A percentile compares a stretch with the other conserved stretches of the same genome.
These are phyloP conservation scores for Acleris sparsana DNA, from an alignment of 2,888 invertebrate genomes.

Conservation along the genomic window DNA sequence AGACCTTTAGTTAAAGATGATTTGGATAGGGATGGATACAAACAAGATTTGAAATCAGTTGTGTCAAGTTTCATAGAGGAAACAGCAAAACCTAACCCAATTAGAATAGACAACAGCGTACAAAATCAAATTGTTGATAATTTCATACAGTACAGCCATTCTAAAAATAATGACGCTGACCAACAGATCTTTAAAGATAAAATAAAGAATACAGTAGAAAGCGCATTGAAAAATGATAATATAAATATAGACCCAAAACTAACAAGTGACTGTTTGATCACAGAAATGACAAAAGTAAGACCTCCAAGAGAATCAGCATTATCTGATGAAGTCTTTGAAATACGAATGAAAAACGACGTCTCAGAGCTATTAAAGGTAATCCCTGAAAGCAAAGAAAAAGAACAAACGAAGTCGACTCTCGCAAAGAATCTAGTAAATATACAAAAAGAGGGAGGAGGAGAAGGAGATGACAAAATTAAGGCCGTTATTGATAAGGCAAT, in stretches of 20 bases:
- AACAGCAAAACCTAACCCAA: conserved; percentile 42
- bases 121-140: conserved; percentile 58
- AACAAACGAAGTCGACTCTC: conserved; percentile 48
- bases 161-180: conserved; percentile 49
- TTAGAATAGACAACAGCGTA: conserved; percentile 44
- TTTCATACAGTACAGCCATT: conserved; percentile 55
- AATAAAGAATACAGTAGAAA: conserved; percentile 49
- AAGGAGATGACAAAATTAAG: conserved; percentile 54
- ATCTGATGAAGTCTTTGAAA: conserved; percentile 46
- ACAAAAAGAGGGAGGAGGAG: conserved; percentile 48
- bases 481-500: conserved; percentile 51
- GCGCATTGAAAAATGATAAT: conserved; percentile 43
- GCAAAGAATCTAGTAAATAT: conserved; percentile 56
- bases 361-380: conserved; percentile 50
- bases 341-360: conserved; percentile 47
- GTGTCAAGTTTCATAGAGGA: conserved; percentile 49
- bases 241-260: conserved; percentile 47
- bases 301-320: conserved; percentile 40
- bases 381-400: conserved; percentile 40
- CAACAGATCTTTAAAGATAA: conserved; percentile 51
- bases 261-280: conserved; percentile 57
- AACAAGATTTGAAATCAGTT: conserved; percentile 52
- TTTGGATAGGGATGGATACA: conserved; percentile 53
- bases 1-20: conserved; percentile 56
- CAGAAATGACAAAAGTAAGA: conserved; percentile 50